Conservation (phyloP, 37 sponge, comb jelly and placozoan species). For the Chondrosia reniformis region DNA sequence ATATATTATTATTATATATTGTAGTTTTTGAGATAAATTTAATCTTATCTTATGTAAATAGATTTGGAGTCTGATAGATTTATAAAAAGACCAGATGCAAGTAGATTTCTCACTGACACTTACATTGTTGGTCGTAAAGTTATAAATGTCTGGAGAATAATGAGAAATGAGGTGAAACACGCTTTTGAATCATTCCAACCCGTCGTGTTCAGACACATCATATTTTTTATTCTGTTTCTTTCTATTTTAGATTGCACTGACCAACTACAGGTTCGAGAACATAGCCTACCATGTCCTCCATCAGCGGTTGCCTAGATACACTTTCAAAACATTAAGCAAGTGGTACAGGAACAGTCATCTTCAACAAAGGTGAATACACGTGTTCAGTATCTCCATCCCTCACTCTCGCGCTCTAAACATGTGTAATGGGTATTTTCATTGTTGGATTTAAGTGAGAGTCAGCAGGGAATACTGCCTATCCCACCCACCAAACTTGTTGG, state of each 20-base stretch:
- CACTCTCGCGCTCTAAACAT: no score
- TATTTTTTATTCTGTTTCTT: not conserved
- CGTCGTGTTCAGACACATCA: not conserved
- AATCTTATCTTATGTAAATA: no score
- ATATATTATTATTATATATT: no score
- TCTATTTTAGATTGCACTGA: conserved; percentile 61
- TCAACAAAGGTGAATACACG: not conserved
- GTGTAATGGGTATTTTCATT: no score
- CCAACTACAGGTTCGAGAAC: conserved; percentile 83
- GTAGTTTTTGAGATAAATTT: no score
- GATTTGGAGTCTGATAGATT: no score
- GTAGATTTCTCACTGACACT: conserved; percentile 31
- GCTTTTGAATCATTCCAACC: not conserved
- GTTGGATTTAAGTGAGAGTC: no score
- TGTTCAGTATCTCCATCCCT: no score
- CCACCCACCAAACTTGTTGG: no score
- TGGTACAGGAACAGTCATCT: conserved; percentile 45
- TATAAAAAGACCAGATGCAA: no score
- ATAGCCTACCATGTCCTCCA: conserved; percentile 86
- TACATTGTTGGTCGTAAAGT: conserved; percentile 75
- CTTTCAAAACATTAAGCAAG: conserved; percentile 54
- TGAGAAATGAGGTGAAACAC: conserved; percentile 66
- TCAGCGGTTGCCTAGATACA: conserved; percentile 68
- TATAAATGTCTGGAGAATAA: conserved; percentile 81
- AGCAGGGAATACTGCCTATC: no score